These are phyloP conservation scores for Nemopilema nomurai DNA, from an alignment of 30 jellyfish, hydroid and myxozoan species.

Conservation along the genomic window DNA sequence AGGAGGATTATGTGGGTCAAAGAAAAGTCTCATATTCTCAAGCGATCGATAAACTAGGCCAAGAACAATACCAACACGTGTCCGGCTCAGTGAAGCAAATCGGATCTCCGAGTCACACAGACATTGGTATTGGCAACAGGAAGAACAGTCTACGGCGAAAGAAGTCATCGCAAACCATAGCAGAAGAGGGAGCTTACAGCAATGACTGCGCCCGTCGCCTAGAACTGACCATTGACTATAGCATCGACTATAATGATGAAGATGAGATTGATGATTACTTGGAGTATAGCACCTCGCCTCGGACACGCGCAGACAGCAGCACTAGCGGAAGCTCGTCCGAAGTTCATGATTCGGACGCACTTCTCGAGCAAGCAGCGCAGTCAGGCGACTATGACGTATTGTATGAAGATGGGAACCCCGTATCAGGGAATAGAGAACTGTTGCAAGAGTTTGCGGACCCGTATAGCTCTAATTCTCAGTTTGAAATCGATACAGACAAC, in stretches of 20 bases:
- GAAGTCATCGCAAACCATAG: not conserved
- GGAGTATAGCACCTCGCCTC: not conserved
- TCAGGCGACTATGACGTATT: not conserved
- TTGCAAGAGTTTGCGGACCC: constrained; percentile 49
- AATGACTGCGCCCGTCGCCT: constrained; percentile 35
- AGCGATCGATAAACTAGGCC: not conserved
- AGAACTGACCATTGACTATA: constrained; percentile 80
- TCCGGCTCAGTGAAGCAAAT: not conserved
- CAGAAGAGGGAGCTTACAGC: not conserved
- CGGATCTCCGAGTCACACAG: not conserved
- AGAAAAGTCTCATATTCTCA: not conserved
- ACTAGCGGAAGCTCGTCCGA: constrained; percentile 36
- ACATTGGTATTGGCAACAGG: not conserved
- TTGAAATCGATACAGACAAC: constrained; percentile 63
- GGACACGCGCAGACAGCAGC: constrained; percentile 6
- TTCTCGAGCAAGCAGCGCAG: not conserved
- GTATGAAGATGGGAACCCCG: not conserved
- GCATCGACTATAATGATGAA: constrained; percentile 65
- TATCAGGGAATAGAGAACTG: constrained; percentile 32
- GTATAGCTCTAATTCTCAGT: constrained; percentile 6
- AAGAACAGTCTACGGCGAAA: constrained; percentile 38
- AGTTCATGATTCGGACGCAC: not conserved
- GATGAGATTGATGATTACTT: constrained; percentile 43
- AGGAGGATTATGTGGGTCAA: not conserved
- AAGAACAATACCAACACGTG: not conserved